Evolutionary conservation across 1,140 invertebrate genomes (phyloP).

Genomic region (Cylas formicarius): DNA sequence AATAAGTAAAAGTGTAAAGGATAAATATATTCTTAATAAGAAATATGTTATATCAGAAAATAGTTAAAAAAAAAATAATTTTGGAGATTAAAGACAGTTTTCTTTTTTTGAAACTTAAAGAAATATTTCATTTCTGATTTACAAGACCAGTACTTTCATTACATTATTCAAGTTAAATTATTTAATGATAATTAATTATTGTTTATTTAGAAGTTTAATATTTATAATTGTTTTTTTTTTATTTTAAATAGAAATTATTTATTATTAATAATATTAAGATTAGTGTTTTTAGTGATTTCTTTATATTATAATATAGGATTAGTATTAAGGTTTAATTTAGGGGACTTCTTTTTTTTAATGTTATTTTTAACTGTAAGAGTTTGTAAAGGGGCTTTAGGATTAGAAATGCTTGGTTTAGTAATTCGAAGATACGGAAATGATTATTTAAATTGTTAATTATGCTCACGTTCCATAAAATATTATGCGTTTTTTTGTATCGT

Average conservation of each 20-base stretch:
- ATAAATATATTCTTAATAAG: conserved; percentile 36
- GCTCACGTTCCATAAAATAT: too few species aligned
- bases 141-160: conserved; percentile 53
- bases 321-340: conserved; percentile 44
- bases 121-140: conserved; percentile 49
- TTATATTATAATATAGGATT: conserved; percentile 46
- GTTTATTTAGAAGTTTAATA: conserved; percentile 39
- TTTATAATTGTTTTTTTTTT: conserved; percentile 46
- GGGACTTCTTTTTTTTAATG: conserved; percentile 50
- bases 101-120: conserved; percentile 50
- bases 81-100: conserved; percentile 48
- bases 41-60: conserved; percentile 41
- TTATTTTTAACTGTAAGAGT: conserved; percentile 53
- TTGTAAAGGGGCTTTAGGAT: conserved; percentile 51
- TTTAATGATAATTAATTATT: too few species aligned
- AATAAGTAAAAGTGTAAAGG: conserved; percentile 42
- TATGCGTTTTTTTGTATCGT: too few species aligned
- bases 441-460: too few species aligned
- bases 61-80: conserved; percentile 40
- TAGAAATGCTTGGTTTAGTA: conserved; percentile 50
- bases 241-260: conserved; percentile 47
- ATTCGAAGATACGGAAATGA: conserved; percentile 51
- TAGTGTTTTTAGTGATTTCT: conserved; percentile 50
- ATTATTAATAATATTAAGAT: conserved; percentile 45
- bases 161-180: conserved; percentile 53